Conservation (phyloP, 2,113 vertebrate genomes). For the Ammodramus savannarum region DNA sequence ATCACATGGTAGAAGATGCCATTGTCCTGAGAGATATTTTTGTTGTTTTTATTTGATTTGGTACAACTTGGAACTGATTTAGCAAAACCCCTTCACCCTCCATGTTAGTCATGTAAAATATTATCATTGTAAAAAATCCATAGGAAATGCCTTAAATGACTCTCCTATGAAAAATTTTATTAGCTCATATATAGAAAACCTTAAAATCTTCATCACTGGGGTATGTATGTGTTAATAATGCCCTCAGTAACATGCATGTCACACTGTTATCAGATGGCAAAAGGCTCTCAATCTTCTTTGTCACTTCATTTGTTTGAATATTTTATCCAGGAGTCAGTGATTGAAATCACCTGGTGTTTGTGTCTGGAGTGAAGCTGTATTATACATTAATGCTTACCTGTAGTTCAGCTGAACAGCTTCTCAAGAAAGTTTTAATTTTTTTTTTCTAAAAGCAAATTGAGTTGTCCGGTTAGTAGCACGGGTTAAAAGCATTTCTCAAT, state of each 20-base stretch:
- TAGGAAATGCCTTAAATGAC: neutral
- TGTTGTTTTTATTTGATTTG: neutral
- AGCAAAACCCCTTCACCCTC: neutral
- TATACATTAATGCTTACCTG: neutral
- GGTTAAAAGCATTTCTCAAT: neutral
- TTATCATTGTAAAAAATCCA: neutral
- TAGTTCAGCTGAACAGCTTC: neutral
- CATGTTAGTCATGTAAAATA: neutral
- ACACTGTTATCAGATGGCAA: neutral
- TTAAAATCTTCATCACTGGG: neutral
- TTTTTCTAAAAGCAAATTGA: neutral
- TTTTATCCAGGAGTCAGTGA: constrained; percentile 8
- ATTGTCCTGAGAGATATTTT: neutral
- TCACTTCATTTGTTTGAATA: constrained; percentile 28
- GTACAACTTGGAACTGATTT: neutral
- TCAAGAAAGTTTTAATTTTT: neutral
- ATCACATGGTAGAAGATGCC: neutral
- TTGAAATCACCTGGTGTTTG: constrained; percentile 1
- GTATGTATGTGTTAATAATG: neutral
- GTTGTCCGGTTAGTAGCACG: neutral
- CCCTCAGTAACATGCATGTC: neutral
- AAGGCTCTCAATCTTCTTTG: constrained; percentile 10
- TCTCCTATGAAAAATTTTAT: neutral
- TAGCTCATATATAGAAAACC: neutral
- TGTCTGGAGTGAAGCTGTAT: neutral